These are phyloP conservation scores for Ethmia dodecea DNA, from an alignment of 2,888 invertebrate genomes.

Conservation along the genomic window DNA sequence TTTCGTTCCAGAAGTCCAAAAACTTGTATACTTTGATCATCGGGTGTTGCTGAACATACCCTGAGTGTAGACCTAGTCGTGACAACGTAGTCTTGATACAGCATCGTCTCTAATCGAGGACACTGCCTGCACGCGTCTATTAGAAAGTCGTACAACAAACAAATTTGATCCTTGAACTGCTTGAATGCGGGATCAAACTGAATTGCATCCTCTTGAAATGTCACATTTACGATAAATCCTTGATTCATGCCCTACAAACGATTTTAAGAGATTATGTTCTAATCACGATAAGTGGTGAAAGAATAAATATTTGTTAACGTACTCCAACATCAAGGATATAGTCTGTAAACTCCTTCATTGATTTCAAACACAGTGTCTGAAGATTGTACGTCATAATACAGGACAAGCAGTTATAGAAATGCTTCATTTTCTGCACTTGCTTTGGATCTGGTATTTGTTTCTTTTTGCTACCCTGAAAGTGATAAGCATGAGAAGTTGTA, in stretches of 20 bases:
- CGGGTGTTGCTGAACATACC: conserved; percentile 40
- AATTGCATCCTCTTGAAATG: conserved; percentile 78
- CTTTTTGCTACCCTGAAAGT: conserved; percentile 79
- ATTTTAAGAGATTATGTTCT: too few relatives aligned
- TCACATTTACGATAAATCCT: conserved; percentile 81
- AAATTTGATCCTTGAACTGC: conserved; percentile 83
- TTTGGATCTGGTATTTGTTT: conserved; percentile 82
- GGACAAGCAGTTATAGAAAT: conserved; percentile 91
- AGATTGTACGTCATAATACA: conserved; percentile 93
- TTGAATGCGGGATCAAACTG: conserved; percentile 87
- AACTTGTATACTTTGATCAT: too few relatives aligned
- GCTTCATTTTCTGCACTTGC: conserved; percentile 80
- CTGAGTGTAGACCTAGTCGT: conserved; percentile 33
- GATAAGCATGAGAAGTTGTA: too few relatives aligned
- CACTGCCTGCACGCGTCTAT: conserved; percentile 83
- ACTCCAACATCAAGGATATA: conserved; percentile 88
- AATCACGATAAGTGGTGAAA: too few relatives aligned
- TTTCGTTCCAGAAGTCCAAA: too few relatives aligned
- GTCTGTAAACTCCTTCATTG: conserved; percentile 86
- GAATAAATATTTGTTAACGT: conserved; percentile 24
- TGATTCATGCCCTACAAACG: conserved; percentile 79
- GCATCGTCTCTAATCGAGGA: conserved; percentile 87
- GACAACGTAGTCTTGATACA: conserved; percentile 81
- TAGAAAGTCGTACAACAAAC: conserved; percentile 85
- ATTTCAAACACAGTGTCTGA: conserved; percentile 87